phyloP scores from a whole-genome alignment of 2,797 vertebrate genomes.

The Eupleurogrammus muticus region DNA sequence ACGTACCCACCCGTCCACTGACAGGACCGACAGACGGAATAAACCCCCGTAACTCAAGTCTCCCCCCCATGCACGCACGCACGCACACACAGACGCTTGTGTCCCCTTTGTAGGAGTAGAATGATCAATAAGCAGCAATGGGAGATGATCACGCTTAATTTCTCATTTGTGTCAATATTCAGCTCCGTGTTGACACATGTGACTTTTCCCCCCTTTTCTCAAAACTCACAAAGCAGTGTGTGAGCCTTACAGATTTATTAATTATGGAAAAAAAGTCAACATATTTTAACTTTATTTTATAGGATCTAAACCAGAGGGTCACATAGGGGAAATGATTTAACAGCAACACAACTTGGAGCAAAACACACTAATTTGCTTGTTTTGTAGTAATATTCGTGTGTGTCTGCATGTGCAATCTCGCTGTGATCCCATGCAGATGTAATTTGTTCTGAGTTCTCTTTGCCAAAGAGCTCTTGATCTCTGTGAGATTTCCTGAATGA shows the following conservation, averaged over 20 bases:
- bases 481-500: not conserved
- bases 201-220: not conserved
- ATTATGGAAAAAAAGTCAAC: not conserved
- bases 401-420: not conserved
- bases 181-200: constrained; percentile 23
- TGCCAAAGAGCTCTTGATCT: not conserved
- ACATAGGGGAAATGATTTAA: no score
- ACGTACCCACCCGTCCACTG: constrained; percentile 84
- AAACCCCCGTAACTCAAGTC: constrained; percentile 56
- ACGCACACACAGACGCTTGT: constrained; percentile 18
- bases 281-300: not conserved
- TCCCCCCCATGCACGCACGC: constrained; percentile 25
- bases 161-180: constrained; percentile 41
- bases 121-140: constrained; percentile 88
- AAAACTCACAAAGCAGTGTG: not conserved
- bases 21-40: constrained; percentile 91
- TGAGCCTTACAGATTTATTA: not conserved
- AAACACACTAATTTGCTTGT: not conserved
- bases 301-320: no score
- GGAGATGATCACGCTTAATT: constrained; percentile 48
- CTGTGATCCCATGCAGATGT: not conserved
- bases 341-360: not conserved
- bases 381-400: not conserved
- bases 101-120: constrained; percentile 77
- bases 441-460: not conserved